phyloP scores from a whole-genome alignment of 2,888 invertebrate genomes.

The Polietes domitor region DNA sequence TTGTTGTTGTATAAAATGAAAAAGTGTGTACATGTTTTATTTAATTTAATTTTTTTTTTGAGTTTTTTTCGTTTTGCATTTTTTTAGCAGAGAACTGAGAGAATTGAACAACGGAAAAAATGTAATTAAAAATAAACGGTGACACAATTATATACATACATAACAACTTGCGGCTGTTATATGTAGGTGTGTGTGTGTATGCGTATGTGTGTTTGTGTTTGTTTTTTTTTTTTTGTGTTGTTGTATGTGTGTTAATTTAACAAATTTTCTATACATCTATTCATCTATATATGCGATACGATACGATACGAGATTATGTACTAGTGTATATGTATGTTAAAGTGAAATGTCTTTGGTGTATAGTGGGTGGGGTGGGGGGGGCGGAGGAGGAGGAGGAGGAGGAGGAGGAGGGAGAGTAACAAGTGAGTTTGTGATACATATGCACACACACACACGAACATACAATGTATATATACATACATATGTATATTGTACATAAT shows the following conservation, averaged over 20 bases:
- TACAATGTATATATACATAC: neutral
- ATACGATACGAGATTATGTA: conserved; percentile 18
- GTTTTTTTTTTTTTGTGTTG: no score
- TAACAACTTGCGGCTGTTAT: conserved; percentile 59
- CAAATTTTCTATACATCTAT: conserved; percentile 44
- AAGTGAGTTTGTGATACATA: neutral
- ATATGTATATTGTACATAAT: conserved; percentile 12
- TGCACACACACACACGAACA: conserved; percentile 17
- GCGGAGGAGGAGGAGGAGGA: no score
- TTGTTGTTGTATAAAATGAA: conserved; percentile 58
- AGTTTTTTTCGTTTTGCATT: conserved; percentile 20
- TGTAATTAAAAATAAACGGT: conserved; percentile 67
- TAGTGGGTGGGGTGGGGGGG: no score
- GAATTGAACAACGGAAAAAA: conserved; percentile 49
- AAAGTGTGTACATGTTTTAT: conserved; percentile 37
- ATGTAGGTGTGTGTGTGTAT: conserved; percentile 47
- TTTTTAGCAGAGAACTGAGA: conserved; percentile 38
- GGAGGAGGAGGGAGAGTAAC: no score
- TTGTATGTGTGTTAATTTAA: conserved; percentile 33
- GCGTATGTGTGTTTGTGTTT: neutral
- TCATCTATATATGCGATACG: conserved; percentile 26
- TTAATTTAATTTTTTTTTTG: no score
- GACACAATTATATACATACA: conserved; percentile 63
- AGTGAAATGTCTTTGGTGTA: neutral
- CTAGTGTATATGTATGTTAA: conserved; percentile 26